Base-by-base conservation (phyloP, 2,888 invertebrate species). In the Perizoma flavofasciatum region DNA sequence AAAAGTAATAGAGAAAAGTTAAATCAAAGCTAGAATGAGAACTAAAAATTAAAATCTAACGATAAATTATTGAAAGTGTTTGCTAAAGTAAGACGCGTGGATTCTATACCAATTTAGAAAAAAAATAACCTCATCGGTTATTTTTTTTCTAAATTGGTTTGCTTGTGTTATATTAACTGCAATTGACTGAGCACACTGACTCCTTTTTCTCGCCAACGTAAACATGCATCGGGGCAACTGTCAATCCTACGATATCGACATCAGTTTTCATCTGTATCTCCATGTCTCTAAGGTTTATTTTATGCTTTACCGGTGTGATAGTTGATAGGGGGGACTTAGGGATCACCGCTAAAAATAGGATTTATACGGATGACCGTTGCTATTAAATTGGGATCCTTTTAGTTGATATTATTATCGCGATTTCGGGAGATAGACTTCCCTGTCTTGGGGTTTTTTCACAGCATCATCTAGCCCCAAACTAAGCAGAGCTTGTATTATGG, bases 281-380 rank as follows among this genome's bases (percentile, higher is more conserved):
- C 4, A 4, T 11, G 33, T n/a, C 5, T 5, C 1, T 52, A 52
- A 45, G 52, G 44, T 56, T 32, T 37, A 61, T 39, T 55, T 52
- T 48, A 33, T 37, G 37, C 35, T 7, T 48, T 48, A 48, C 11
- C 48, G 33, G 5, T 22, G 6, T 32, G 45, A 45, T 43, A 43
- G 11, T 40, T 41, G 58, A 55, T 52, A 56, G 43, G 10, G 54
- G 32, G 62, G 56, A 40, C 63, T 60, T 56, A 4, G 22, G 50
- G 52, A 62, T 66, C 63, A 63, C n/a, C 32, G 43, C 37, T 51
- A 57, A 62, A 64, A 66, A 63, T 66, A 56, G 60, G 68, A 64
- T 66, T 63, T 65, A 63, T 53, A 48, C 44, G 59, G 46, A 60
- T 55, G 65, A 47, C 59, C 59, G 10, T 33, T 40, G 59, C 61